These are phyloP conservation scores for Chionoecetes opilio DNA, from an alignment of 1,140 invertebrate genomes.

Conservation along the genomic window DNA sequence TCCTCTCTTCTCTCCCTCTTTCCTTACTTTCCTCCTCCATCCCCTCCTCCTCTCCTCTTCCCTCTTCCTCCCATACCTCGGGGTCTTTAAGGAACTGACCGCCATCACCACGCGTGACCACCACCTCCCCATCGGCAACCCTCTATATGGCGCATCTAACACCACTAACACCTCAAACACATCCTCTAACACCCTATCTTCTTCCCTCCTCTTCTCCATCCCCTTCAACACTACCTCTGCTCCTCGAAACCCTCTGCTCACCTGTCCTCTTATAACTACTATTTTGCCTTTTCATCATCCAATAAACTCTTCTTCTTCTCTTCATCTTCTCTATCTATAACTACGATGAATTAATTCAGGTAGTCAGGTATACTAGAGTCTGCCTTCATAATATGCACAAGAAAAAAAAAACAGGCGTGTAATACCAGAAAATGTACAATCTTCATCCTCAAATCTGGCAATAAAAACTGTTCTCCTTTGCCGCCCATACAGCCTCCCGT, in stretches of 20 bases:
- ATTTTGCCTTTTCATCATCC: no score
- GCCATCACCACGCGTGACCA: constrained; percentile 7
- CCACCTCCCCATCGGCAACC: background rate
- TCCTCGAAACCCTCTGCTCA: no score
- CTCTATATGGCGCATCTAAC: background rate
- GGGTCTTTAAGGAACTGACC: background rate
- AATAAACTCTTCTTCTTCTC: no score
- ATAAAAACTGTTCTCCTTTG: no score
- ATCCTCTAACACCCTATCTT: background rate
- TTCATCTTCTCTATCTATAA: no score
- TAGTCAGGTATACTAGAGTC: no score
- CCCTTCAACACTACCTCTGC: background rate
- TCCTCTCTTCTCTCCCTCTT: background rate
- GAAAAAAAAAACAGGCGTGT: no score
- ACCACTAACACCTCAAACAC: background rate
- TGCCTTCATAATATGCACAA: no score
- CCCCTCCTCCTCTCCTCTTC: background rate
- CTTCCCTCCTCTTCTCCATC: background rate
- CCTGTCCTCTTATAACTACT: no score
- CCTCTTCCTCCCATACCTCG: background rate
- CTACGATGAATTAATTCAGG: no score
- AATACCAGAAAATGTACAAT: no score
- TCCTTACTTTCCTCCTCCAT: background rate
- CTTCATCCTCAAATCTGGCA: no score
- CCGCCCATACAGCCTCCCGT: background rate